Percentiles rank a stretch among this genome's conserved stretches.
Evolutionary conservation across 2,113 vertebrate genomes (phyloP).

Genomic region (Andinoacara biseriatus): DNA sequence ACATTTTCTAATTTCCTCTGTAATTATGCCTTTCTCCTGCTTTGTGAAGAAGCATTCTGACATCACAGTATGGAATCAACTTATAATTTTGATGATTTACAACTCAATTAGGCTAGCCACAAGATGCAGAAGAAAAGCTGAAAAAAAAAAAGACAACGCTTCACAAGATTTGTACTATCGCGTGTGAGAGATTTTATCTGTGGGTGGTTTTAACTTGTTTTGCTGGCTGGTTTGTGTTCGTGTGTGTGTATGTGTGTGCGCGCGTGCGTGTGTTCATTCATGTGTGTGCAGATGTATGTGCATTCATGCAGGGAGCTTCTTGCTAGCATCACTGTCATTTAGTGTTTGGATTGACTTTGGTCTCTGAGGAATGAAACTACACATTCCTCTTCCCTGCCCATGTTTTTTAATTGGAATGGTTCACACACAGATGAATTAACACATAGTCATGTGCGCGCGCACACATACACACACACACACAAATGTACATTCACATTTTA

Average conservation of each 20-base stretch:
- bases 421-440: neutral
- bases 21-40: slow-evolving; percentile 55
- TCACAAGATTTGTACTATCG: slow-evolving; percentile 20
- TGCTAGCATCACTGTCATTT: slow-evolving; percentile 65
- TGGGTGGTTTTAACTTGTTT: slow-evolving; percentile 44
- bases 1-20: slow-evolving; percentile 66
- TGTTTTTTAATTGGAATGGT: slow-evolving; percentile 78
- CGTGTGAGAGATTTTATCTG: slow-evolving; percentile 28
- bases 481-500: neutral
- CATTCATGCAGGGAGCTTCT: slow-evolving; percentile 48
- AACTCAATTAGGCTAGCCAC: slow-evolving; percentile 61
- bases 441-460: neutral
- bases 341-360: slow-evolving; percentile 73
- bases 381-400: slow-evolving; percentile 75
- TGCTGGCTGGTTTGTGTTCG: slow-evolving; percentile 37
- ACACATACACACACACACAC: neutral
- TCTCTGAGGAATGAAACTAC: slow-evolving; percentile 69
- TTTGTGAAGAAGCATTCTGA: slow-evolving; percentile 47
- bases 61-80: slow-evolving; percentile 63
- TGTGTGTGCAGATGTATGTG: slow-evolving; percentile 3
- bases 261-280: slow-evolving; percentile 21
- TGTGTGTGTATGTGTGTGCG: neutral
- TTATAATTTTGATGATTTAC: slow-evolving; percentile 69
- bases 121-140: slow-evolving; percentile 30
- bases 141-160: neutral